Evolutionary conservation across 92 coral and sea anemone species (phyloP).

Genomic region (Phymanthus crucifer): DNA sequence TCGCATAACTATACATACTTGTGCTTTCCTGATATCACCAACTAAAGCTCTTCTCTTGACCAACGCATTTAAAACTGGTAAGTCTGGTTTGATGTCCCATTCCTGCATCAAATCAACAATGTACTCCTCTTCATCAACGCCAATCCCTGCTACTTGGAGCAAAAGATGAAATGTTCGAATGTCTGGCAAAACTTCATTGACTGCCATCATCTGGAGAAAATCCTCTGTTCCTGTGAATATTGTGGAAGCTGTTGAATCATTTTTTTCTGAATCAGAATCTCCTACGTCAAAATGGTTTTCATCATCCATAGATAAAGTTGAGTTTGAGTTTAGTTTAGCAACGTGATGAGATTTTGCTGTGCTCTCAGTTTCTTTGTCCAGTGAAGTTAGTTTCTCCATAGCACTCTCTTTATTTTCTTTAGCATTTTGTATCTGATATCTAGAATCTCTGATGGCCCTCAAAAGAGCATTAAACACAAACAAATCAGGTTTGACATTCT

Average conservation of each 20-base stretch:
- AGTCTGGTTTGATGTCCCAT: conserved; percentile 68
- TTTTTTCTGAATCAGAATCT: neutral
- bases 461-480: conserved; percentile 66
- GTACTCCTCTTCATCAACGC: conserved; percentile 53
- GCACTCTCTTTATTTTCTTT: neutral
- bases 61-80: conserved; percentile 61
- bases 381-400: neutral
- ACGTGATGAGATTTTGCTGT: neutral
- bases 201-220: conserved; percentile 77
- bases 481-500: conserved; percentile 65
- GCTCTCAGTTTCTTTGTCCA: neutral
- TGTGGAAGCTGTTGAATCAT: neutral
- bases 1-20: conserved; percentile 39
- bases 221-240: conserved; percentile 65
- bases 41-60: conserved; percentile 54
- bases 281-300: neutral
- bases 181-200: conserved; percentile 78
- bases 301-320: neutral
- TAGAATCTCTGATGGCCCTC: conserved; percentile 62
- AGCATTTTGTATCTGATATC: neutral
- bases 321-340: neutral
- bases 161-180: conserved; percentile 76
- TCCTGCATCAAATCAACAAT: conserved; percentile 60
- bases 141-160: conserved; percentile 49
- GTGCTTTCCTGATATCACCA: conserved; percentile 50